phyloP scores from a whole-genome alignment of 2,113 vertebrate species.

The Morphnarchus princeps region DNA sequence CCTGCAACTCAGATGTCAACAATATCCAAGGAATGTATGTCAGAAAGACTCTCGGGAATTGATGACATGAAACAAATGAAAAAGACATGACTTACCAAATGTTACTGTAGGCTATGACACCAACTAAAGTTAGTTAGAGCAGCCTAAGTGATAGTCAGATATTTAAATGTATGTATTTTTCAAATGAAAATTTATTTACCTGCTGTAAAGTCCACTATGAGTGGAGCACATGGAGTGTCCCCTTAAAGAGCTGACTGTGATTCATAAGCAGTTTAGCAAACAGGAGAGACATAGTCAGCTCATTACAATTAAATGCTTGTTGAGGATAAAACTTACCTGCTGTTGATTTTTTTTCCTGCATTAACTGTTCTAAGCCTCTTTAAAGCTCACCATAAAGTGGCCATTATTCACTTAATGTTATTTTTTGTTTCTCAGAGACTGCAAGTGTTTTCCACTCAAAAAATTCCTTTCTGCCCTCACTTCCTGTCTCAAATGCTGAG shows the following conservation, averaged over 20 bases:
- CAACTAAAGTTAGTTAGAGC: background rate
- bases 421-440: background rate
- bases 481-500: background rate
- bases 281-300: background rate
- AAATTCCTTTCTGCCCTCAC: background rate
- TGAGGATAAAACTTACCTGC: background rate
- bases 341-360: background rate
- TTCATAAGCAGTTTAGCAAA: background rate
- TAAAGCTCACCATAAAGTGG: background rate
- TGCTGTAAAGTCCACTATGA: background rate
- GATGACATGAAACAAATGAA: background rate
- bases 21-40: background rate
- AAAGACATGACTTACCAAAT: background rate
- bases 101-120: background rate
- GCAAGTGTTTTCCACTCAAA: background rate
- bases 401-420: background rate
- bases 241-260: background rate
- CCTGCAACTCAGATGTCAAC: background rate
- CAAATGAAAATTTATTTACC: background rate
- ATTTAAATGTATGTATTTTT: background rate
- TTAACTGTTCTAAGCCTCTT: background rate
- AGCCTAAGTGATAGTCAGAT: background rate
- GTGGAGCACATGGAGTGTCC: background rate
- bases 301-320: background rate
- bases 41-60: background rate